A percentile compares a stretch with the other conserved stretches of the same genome.
Conservation (phyloP, 2,888 invertebrate genomes). For the Lasioglossum morio region DNA sequence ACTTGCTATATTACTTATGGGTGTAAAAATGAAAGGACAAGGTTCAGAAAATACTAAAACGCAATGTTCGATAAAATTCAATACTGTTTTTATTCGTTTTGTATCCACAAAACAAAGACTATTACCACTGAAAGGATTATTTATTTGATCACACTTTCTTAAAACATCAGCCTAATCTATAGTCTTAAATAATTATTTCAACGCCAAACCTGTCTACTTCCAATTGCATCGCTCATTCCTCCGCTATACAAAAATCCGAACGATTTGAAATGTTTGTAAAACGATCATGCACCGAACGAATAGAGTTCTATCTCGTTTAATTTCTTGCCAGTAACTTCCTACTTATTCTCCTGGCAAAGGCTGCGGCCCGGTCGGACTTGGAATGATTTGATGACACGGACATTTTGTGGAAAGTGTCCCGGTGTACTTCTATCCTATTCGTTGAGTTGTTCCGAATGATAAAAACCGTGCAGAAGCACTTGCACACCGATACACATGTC, state of each 20-base stretch:
- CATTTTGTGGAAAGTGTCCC: background rate
- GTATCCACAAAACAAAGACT: background rate
- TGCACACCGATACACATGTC: constrained; percentile 49
- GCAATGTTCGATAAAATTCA: background rate
- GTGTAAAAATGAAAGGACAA: background rate
- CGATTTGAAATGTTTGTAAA: background rate
- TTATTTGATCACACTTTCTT: background rate
- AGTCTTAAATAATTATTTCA: background rate
- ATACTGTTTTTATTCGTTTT: background rate
- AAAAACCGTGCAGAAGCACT: constrained; percentile 6
- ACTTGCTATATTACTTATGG: background rate
- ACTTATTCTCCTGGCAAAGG: background rate
- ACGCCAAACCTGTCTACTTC: background rate
- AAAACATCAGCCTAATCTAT: background rate
- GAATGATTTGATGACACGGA: constrained; percentile 28
- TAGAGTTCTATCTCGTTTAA: background rate
- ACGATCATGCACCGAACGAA: background rate
- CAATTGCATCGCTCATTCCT: background rate
- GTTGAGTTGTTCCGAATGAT: background rate
- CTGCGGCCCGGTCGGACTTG: background rate
- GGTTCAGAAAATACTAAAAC: background rate
- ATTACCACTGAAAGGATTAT: background rate
- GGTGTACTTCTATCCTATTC: background rate
- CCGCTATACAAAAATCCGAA: background rate
- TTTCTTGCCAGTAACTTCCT: constrained; percentile 11